Percentiles rank a stretch among this genome's conserved stretches.
These are phyloP conservation scores for Leucoraja ocellata DNA, from an alignment of 2,797 vertebrate genomes.

Conservation along the genomic window DNA sequence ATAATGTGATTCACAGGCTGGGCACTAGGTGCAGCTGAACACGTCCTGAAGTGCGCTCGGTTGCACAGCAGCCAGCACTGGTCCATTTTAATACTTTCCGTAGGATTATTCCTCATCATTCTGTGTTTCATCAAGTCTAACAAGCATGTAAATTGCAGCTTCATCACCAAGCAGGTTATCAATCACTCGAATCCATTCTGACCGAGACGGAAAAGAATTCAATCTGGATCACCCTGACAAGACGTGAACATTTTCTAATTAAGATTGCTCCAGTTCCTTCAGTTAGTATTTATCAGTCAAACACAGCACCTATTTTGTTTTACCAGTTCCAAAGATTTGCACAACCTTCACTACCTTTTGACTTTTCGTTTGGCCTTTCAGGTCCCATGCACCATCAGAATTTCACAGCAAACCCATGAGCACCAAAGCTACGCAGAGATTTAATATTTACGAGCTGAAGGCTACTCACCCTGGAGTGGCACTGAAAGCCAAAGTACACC, in stretches of 20 bases:
- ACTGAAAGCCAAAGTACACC: slow-evolving; percentile 67
- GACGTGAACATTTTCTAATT: no score
- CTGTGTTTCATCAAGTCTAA: background rate
- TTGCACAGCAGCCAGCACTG: background rate
- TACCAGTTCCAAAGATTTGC: background rate
- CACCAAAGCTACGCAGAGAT: background rate
- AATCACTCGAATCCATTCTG: background rate
- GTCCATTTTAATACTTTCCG: background rate
- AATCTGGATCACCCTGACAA: background rate
- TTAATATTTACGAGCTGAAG: background rate
- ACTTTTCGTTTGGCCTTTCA: background rate
- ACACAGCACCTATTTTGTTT: background rate
- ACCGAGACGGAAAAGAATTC: background rate
- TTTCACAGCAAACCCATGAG: background rate
- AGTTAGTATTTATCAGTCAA: background rate
- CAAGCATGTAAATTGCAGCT: background rate
- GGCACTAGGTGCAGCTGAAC: background rate
- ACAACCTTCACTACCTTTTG: background rate
- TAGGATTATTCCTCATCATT: no score
- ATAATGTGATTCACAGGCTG: background rate
- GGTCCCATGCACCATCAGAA: background rate
- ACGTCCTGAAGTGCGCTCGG: background rate
- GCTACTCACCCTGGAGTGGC: slow-evolving; percentile 64
- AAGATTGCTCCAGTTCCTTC: background rate
- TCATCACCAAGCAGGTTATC: background rate